Conservation (phyloP, 2,113 vertebrate species). For the Tylochromis polylepis region DNA sequence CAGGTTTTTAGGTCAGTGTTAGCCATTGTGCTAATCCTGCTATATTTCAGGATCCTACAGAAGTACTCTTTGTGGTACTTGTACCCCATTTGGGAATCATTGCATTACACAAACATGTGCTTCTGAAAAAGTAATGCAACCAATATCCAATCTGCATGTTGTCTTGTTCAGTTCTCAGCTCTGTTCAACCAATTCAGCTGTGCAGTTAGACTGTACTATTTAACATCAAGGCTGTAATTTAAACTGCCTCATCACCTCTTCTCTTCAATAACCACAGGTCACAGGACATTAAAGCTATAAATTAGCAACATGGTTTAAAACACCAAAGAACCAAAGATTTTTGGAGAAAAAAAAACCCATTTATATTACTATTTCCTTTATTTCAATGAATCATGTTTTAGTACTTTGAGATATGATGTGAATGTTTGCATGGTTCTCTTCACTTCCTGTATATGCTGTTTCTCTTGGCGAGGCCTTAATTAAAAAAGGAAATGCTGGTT, state of each 20-base stretch:
- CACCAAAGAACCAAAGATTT: not conserved
- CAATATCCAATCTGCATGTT: not conserved
- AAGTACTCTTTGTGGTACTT: not conserved
- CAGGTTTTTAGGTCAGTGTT: not conserved
- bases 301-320: not conserved
- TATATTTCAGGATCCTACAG: not conserved
- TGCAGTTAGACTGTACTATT: not conserved
- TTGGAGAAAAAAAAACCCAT: accelerated
- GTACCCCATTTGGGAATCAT: not conserved
- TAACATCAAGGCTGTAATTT: not conserved
- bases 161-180: not conserved
- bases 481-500: not conserved
- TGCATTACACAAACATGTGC: not conserved
- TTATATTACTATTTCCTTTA: not conserved
- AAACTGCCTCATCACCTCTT: not conserved
- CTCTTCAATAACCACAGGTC: not conserved
- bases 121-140: not conserved
- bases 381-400: not conserved
- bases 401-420: not conserved
- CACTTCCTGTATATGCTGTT: not conserved
- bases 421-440: not conserved
- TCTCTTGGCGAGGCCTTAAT: not conserved
- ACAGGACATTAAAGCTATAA: not conserved
- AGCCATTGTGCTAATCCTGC: not conserved
- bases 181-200: not conserved